Percentiles rank a stretch among this genome's conserved stretches.
Conservation (phyloP, 2,888 invertebrate species). For the Pandemis heparana region DNA sequence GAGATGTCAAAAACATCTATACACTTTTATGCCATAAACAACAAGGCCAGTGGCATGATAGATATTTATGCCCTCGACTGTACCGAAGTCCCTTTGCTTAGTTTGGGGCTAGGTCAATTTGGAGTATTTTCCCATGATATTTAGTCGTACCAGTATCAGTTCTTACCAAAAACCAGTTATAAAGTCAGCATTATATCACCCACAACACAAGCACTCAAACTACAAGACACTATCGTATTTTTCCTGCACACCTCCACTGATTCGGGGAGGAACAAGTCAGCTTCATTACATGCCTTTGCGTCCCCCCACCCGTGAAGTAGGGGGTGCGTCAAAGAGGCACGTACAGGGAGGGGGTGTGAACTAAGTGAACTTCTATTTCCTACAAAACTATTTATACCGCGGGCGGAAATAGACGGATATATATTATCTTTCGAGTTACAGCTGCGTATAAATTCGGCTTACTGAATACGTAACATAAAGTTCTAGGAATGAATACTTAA, state of each 20-base stretch:
- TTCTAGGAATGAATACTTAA: background rate
- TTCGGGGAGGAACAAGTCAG: slow-evolving; percentile 38
- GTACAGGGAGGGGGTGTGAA: slow-evolving; percentile 36
- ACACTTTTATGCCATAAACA: no score
- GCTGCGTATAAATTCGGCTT: slow-evolving; percentile 5
- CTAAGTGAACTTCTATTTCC: slow-evolving; percentile 43
- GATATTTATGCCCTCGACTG: no score
- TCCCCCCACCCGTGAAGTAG: slow-evolving; percentile 11
- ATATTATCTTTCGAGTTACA: slow-evolving; percentile 15
- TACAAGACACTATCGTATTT: slow-evolving; percentile 40
- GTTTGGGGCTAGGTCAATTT: no score
- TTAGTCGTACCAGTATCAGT: no score
- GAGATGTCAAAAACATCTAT: no score
- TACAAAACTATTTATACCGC: slow-evolving; percentile 43
- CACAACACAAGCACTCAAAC: background rate
- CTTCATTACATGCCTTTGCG: slow-evolving; percentile 34
- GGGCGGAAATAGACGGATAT: slow-evolving; percentile 39
- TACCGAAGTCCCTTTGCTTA: no score
- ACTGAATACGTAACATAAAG: background rate
- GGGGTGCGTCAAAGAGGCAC: slow-evolving; percentile 27
- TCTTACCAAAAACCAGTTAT: background rate
- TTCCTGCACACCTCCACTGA: slow-evolving; percentile 38
- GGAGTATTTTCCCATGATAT: no score
- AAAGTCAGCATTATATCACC: background rate
- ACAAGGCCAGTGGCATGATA: no score